A percentile compares a stretch with the other conserved stretches of the same genome.
Conservation (phyloP, 92 coral and sea anemone genomes). For the Porites cylindrica region DNA sequence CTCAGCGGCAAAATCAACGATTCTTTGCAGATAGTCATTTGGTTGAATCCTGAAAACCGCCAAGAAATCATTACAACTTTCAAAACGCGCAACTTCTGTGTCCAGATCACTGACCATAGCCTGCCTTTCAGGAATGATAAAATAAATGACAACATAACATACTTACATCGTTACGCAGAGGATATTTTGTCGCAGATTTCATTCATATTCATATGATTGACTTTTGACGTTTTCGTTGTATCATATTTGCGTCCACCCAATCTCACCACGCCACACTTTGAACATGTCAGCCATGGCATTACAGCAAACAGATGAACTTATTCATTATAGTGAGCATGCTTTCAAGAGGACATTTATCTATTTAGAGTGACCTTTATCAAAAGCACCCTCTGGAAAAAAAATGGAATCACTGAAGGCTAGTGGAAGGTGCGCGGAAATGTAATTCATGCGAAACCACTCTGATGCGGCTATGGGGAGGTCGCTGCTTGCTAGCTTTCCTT, state of each 20-base stretch:
- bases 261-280: not conserved
- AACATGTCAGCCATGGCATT: not conserved
- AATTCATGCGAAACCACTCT: not conserved
- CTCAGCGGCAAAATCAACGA: too few relatives aligned
- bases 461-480: slow-evolving; percentile 14
- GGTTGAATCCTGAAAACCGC: too few relatives aligned
- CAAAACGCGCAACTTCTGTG: too few relatives aligned
- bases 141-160: too few relatives aligned
- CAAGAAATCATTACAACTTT: too few relatives aligned
- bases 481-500: not conserved
- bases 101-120: too few relatives aligned
- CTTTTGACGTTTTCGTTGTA: not conserved
- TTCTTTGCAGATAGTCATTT: too few relatives aligned
- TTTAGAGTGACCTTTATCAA: not conserved
- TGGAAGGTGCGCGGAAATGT: not conserved
- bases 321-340: not conserved
- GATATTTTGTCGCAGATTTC: too few relatives aligned
- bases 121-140: too few relatives aligned
- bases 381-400: not conserved
- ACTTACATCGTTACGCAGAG: too few relatives aligned
- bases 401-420: slow-evolving; percentile 8
- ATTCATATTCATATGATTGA: not conserved
- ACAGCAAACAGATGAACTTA: not conserved
- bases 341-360: not conserved
- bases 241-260: not conserved